Percentiles rank a stretch among this genome's conserved stretches.
Evolutionary conservation across 2,113 vertebrate species (phyloP).

Genomic region (Myodes glareolus): DNA sequence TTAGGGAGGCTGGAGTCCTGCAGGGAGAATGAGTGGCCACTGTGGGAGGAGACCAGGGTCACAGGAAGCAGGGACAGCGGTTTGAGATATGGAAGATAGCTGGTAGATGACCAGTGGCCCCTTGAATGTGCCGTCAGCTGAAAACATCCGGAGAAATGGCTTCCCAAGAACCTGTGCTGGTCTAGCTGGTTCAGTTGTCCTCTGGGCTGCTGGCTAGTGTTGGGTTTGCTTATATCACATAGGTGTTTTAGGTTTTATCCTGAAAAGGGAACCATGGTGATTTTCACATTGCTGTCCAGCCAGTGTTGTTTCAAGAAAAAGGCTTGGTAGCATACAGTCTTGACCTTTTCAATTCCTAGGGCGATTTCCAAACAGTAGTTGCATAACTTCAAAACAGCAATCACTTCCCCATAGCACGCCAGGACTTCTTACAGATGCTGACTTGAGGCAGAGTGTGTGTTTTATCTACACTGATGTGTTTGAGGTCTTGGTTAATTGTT

Average conservation of each 20-base stretch:
- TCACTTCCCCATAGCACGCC: background rate
- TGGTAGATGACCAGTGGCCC: background rate
- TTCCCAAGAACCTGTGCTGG: background rate
- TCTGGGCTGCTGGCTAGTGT: background rate
- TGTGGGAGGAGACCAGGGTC: background rate
- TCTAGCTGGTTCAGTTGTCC: background rate
- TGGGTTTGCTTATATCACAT: background rate
- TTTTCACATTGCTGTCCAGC: background rate
- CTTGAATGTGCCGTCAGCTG: background rate
- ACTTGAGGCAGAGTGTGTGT: background rate
- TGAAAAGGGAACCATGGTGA: background rate
- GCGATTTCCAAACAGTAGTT: conserved; percentile 22
- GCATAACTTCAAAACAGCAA: background rate
- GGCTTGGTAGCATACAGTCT: background rate
- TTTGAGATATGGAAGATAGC: no score
- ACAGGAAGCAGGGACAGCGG: background rate
- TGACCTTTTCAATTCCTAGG: background rate
- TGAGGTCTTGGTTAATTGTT: background rate
- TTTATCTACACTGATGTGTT: background rate
- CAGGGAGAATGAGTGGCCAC: background rate
- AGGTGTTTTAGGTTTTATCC: background rate
- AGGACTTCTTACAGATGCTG: background rate
- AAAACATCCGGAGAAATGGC: background rate
- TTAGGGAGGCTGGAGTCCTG: background rate
- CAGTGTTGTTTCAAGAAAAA: background rate